Base-by-base conservation (phyloP, 2,888 invertebrate genomes). In the Cephus sareptanus region DNA sequence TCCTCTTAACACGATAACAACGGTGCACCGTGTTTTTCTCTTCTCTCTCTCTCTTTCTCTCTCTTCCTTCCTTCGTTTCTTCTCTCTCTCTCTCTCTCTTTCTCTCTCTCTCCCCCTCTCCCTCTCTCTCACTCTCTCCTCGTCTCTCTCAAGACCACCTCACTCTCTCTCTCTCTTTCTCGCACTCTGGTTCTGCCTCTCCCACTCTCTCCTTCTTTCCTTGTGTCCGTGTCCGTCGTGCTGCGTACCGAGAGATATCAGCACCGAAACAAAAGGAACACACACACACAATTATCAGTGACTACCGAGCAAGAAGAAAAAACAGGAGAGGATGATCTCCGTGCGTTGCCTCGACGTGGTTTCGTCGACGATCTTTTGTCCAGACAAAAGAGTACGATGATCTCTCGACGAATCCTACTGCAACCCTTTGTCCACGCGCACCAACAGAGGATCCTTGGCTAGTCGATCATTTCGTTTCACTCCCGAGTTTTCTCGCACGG, bases 211-310 rank as follows among this genome's bases (percentile, higher is more conserved):
- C 73, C 68, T 68, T 69, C 34, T 76, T 76, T 76, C 75, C 11
- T 71, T 34, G 34, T 74, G 69, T 76, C 75, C 73, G 75, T 69
- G 76, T 75, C 71, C 71, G 71, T 33, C 71, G 34, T 34, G 34
- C 71, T 34, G 71, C 71, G 71, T 71, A 34, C 71, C 71, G 71
- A 71, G 70, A 70, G 71, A 71, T 31, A 71, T 71, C 71, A 71
- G 71, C 71, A 71, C 77, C 69, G 34, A 79, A 78, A 82, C 81
- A 81, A 82, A 79, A 82, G 81, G 76, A 80, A 78, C 80, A 75
- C 75, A 78, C 75, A 69, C 37, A 35, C 74, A 35, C 75, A 69
- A 77, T 40, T 69, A 74, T 75, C 77, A 40, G 71, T 71, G 37
- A 70, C 69, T 75, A 75, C 37, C 69, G 75, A 75, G 23, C 40